These are phyloP conservation scores for Drosophila gaucha DNA, from an alignment of 2,888 invertebrate genomes.

Conservation along the genomic window DNA sequence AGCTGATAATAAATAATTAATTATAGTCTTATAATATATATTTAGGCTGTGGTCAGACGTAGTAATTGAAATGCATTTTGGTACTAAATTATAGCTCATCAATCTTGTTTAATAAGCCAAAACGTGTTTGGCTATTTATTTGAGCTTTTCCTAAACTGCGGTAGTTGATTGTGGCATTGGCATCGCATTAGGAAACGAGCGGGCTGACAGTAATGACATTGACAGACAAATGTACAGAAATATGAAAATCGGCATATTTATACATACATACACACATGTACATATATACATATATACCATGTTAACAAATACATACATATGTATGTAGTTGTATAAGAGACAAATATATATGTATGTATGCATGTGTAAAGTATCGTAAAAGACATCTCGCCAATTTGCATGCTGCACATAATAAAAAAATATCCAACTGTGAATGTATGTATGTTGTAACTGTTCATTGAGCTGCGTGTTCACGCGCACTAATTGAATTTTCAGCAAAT, in stretches of 20 bases:
- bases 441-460: conserved; percentile 1
- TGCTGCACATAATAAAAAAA: background rate
- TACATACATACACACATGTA: background rate
- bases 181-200: background rate
- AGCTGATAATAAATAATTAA: background rate
- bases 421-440: background rate
- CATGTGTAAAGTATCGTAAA: background rate
- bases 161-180: too few relatives aligned
- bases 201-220: background rate
- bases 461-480: conserved; percentile 24
- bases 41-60: background rate
- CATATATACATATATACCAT: background rate
- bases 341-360: background rate
- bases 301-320: too few relatives aligned
- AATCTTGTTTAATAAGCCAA: too few relatives aligned
- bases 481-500: conserved; percentile 36
- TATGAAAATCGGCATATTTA: background rate
- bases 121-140: too few relatives aligned
- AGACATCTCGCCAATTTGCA: background rate
- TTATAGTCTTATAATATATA: background rate
- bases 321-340: background rate
- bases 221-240: background rate
- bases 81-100: too few relatives aligned
- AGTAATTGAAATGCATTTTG: too few relatives aligned
- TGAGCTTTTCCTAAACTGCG: too few relatives aligned